Conservation (phyloP, 2,797 vertebrate species). For the Rhinella marina region DNA sequence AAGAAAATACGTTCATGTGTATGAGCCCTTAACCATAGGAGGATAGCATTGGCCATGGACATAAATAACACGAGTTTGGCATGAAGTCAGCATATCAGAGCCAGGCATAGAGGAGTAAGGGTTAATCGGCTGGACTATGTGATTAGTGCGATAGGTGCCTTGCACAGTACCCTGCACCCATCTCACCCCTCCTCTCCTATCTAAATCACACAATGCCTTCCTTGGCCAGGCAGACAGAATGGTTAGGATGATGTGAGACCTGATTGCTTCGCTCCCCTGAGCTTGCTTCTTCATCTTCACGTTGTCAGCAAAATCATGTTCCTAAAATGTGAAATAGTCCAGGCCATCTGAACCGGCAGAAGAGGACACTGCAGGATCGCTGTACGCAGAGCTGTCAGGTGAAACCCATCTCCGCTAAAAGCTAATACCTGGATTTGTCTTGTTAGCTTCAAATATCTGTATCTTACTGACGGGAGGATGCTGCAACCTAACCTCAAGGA, state of each 20-base stretch:
- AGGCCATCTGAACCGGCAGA: conserved; percentile 38
- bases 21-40: neutral
- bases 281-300: conserved; percentile 29
- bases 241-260: neutral
- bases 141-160: conserved; percentile 1
- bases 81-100: neutral
- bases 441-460: neutral
- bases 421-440: neutral
- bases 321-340: conserved; percentile 40
- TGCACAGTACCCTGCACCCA: neutral
- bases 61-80: neutral
- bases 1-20: too few relatives aligned
- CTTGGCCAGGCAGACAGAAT: conserved; percentile 1
- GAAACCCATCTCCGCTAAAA: neutral
- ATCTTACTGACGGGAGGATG: neutral
- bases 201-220: conserved; percentile 2
- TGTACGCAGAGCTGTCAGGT: conserved; percentile 7
- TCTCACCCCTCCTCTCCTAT: neutral
- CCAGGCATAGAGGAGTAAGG: neutral
- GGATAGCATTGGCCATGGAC: neutral
- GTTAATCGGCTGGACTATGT: neutral
- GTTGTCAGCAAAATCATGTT: conserved; percentile 53
- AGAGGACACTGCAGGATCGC: conserved; percentile 29
- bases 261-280: conserved; percentile 34
- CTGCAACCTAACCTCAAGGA: neutral